phyloP scores from a whole-genome alignment of 2,113 vertebrate genomes.

The Triplophysa rosa region DNA sequence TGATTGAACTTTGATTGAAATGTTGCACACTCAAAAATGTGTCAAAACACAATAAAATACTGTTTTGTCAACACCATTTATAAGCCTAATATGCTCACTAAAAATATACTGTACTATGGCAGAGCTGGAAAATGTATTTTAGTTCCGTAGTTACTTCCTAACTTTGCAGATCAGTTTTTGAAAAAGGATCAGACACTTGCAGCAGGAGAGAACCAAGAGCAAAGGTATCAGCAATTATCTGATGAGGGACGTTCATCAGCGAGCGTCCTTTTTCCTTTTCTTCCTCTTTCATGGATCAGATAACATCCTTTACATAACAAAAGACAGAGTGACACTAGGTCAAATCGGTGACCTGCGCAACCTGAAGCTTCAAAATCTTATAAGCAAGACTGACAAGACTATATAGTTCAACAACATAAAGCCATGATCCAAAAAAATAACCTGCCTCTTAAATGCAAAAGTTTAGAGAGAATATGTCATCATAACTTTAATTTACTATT shows the following conservation, averaged over 20 bases:
- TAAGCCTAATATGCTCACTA: too few species aligned
- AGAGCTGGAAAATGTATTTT: too few species aligned
- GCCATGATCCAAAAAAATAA: background rate
- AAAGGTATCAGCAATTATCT: conserved; percentile 56
- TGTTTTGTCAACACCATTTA: too few species aligned
- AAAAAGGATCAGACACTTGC: conserved; percentile 63
- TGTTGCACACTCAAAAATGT: too few species aligned
- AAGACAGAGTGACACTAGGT: conserved; percentile 42
- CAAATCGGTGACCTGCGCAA: background rate
- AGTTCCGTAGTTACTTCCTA: too few species aligned
- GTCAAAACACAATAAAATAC: too few species aligned
- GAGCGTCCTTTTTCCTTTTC: conserved; percentile 52
- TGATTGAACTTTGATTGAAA: too few species aligned
- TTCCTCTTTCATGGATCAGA: conserved; percentile 52
- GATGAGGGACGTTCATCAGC: conserved; percentile 66
- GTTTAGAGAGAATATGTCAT: too few species aligned
- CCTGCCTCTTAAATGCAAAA: too few species aligned
- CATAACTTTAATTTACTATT: too few species aligned
- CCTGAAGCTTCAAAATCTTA: background rate
- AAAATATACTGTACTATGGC: too few species aligned
- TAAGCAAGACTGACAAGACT: background rate
- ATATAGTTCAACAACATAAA: background rate
- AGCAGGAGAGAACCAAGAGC: conserved; percentile 63
- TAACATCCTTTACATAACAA: conserved; percentile 62
- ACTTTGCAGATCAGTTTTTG: conserved; percentile 59